Percentiles rank a stretch among this genome's conserved stretches.
Conservation (phyloP, 2,113 vertebrate species). For the Cettia cetti region DNA sequence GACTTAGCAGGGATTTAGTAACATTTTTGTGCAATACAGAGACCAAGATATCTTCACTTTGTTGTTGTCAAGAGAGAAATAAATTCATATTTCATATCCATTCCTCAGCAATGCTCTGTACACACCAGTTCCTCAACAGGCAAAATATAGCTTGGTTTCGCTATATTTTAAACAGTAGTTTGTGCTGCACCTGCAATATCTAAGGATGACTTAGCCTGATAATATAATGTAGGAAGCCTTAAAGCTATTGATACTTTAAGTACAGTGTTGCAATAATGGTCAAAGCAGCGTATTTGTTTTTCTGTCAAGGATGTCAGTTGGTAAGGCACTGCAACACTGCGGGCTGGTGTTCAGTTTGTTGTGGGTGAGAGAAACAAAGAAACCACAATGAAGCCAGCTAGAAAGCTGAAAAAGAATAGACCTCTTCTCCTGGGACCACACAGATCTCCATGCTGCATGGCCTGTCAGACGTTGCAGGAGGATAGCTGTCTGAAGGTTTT, state of each 20-base stretch:
- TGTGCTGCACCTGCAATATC: neutral
- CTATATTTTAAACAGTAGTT: neutral
- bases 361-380: neutral
- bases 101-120: neutral
- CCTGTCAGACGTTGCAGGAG: neutral
- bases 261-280: neutral
- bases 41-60: neutral
- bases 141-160: neutral
- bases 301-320: neutral
- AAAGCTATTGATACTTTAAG: neutral
- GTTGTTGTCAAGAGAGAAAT: neutral
- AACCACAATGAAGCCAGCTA: neutral
- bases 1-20: neutral
- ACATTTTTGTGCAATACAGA: neutral
- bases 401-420: neutral
- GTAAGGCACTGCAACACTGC: neutral
- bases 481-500: slow-evolving; percentile 30
- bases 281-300: neutral
- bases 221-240: neutral
- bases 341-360: neutral
- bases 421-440: neutral
- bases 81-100: neutral
- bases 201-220: neutral
- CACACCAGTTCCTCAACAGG: neutral
- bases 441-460: neutral